Conservation (phyloP, 2,797 vertebrate genomes). For the Xiphophorus birchmanni region DNA sequence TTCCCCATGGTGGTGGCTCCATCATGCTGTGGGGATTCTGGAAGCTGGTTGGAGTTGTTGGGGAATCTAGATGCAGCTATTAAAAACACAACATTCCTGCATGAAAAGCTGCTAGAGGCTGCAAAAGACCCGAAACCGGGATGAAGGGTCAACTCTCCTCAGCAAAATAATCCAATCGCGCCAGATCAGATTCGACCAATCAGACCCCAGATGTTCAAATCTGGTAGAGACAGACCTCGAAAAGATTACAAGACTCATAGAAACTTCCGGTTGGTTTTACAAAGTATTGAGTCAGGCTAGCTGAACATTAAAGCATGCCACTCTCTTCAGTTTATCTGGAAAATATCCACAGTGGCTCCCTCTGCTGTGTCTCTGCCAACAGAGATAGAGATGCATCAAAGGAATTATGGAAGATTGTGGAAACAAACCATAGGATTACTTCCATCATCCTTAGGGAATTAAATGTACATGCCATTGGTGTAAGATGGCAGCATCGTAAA, state of each 20-base stretch:
- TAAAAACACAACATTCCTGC: not conserved
- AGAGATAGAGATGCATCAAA: not conserved
- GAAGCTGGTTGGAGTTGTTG: not conserved
- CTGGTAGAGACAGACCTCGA: not conserved
- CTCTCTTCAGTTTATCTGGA: not conserved
- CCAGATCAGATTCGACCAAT: not conserved
- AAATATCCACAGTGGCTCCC: not conserved
- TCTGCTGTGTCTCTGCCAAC: not conserved
- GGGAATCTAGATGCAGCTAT: not conserved
- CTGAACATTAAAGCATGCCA: not conserved
- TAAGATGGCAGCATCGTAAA: constrained; percentile 30
- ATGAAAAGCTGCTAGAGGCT: not conserved
- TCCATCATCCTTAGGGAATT: constrained; percentile 12
- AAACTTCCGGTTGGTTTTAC: not conserved
- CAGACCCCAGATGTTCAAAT: not conserved
- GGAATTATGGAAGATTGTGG: constrained; percentile 14
- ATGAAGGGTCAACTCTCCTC: not conserved
- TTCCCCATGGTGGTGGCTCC: not conserved
- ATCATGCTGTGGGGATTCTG: not conserved
- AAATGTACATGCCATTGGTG: constrained; percentile 29
- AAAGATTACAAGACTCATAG: not conserved
- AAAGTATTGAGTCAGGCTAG: not conserved
- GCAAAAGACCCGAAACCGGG: not conserved
- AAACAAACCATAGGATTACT: not conserved
- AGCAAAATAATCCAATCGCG: not conserved